Evolutionary conservation across 1,140 invertebrate genomes (phyloP), one percentile per base, ranked within the genome.

Genomic region (Bemisia tabaci): DNA sequence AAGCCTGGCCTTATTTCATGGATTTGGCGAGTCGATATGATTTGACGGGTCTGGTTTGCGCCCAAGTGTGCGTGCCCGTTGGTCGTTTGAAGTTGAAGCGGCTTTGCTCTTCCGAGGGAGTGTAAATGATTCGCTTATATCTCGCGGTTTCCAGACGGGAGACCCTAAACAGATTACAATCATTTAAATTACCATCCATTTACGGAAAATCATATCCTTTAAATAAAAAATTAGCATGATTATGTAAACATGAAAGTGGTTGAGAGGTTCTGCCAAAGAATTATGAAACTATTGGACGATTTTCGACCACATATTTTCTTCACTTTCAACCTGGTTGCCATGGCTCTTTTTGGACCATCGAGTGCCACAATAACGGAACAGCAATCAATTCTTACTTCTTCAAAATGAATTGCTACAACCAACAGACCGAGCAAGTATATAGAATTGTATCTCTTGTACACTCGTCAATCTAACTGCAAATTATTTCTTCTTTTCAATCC

Each of bases 91-190:
- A 5, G 71, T 69, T n/a, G 71, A 69, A 26, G 72, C 68, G n/a
- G 73, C 64, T 71, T 72, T 73, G 59, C 70, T 73, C 68, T 74
- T 73, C 64, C 73, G 66, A 24, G 73, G 73, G 24, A 74, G 69
- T 2, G 73, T 74, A 59, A 69, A 64, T 24, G 72, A 66, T 69
- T 74, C 73, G 33, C 72, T 70, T 72, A 77, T 83, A 79, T 90
- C 88, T 81, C 90, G 83, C 80, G 89, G 89, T 85, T 93, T 94
- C 90, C 90, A 93, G 78, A 93, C 87, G 76, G 90, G 90, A 76
- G 90, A 92, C 78, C 89, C 88, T 87, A 86, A 80, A 86, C 12
- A 65, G 25, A 68, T 64, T 26, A 62, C 27, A 65, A 22, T 27
- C n/a, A n/a, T n/a, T n/a, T n/a, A n/a, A n/a, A n/a, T n/a, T n/a